These are phyloP conservation scores for Drepana arcuata DNA, from an alignment of 1,140 invertebrate species.

Conservation along the genomic window DNA sequence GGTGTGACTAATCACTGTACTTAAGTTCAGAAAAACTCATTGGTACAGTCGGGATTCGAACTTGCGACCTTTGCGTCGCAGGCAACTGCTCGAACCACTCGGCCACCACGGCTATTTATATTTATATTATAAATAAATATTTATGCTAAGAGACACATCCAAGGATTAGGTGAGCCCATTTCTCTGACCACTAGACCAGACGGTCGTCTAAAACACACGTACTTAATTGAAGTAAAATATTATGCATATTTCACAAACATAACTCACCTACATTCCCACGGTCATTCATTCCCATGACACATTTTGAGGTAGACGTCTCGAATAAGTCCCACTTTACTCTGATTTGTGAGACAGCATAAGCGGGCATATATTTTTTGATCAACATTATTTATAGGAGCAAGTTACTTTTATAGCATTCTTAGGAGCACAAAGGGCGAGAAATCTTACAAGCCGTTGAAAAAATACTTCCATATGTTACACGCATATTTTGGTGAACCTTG, in stretches of 20 bases:
- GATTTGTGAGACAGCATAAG: conserved; percentile 26
- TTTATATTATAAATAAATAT: no score
- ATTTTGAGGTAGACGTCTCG: conserved; percentile 9
- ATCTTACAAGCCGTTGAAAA: conserved; percentile 26
- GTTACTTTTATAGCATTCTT: conserved; percentile 27
- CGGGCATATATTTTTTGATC: conserved; percentile 28
- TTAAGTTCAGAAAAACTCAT: no score
- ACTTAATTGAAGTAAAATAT: no score
- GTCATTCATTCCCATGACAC: not conserved
- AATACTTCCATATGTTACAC: conserved; percentile 23
- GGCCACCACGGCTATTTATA: no score
- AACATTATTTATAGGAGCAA: conserved; percentile 28
- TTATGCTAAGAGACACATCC: no score
- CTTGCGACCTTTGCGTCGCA: no score
- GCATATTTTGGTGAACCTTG: conserved; percentile 10
- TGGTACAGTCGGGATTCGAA: no score
- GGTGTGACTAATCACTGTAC: no score
- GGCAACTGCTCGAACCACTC: no score
- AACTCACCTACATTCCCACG: not conserved
- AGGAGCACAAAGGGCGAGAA: conserved; percentile 19
- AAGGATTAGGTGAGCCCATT: no score
- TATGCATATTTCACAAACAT: not conserved
- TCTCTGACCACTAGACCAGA: no score
- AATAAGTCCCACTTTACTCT: conserved; percentile 19
- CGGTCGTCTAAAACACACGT: no score